phyloP scores from a whole-genome alignment of 2,113 vertebrate species.

The Petaurus breviceps region DNA sequence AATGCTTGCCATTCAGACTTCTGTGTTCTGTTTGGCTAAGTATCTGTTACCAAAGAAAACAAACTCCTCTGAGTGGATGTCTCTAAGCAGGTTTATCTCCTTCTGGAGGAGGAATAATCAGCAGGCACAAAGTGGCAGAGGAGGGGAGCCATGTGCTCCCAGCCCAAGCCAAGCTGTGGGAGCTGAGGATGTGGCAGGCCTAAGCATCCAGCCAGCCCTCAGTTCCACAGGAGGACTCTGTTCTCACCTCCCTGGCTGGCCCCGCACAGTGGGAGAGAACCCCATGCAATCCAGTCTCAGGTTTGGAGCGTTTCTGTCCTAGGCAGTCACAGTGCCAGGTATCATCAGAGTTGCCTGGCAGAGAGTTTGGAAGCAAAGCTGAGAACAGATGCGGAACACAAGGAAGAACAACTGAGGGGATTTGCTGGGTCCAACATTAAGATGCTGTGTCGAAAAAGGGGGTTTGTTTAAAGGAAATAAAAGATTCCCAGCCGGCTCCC shows the following conservation, averaged over 20 bases:
- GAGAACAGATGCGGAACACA: background rate
- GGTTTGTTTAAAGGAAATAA: background rate
- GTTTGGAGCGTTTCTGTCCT: conserved; percentile 71
- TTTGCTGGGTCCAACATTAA: background rate
- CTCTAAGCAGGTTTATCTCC: conserved; percentile 80
- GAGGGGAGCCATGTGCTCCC: conserved; percentile 77
- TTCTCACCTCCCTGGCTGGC: conserved; percentile 63
- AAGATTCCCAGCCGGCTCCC: background rate
- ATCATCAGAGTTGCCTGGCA: background rate
- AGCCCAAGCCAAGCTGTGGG: background rate
- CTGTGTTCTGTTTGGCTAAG: conserved; percentile 58
- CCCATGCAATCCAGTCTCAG: conserved; percentile 65
- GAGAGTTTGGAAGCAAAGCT: background rate
- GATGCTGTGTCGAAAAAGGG: background rate
- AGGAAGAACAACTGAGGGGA: background rate
- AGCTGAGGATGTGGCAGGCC: background rate
- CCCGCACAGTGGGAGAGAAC: conserved; percentile 67
- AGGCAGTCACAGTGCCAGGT: conserved; percentile 68
- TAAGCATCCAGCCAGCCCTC: conserved; percentile 51
- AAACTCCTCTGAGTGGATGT: conserved; percentile 66
- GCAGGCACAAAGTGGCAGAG: conserved; percentile 78
- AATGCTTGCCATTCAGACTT: conserved; percentile 63
- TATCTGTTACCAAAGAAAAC: conserved; percentile 66
- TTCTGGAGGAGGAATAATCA: conserved; percentile 76
- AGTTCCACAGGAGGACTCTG: conserved; percentile 62